phyloP scores from a whole-genome alignment of 2,113 vertebrate species.

The Phodopus roborovskii region DNA sequence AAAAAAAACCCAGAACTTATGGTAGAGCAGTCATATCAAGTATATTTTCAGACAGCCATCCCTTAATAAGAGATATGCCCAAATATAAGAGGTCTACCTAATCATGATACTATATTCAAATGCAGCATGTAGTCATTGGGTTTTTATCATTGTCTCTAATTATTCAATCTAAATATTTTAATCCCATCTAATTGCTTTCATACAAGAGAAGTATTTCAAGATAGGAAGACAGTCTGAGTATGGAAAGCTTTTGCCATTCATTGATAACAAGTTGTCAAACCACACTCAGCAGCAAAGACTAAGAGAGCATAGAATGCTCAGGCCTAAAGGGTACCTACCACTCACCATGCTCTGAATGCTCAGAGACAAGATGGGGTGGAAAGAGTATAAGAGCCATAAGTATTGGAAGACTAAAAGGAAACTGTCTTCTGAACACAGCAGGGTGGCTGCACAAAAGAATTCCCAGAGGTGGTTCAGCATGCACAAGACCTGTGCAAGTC shows the following conservation, averaged over 20 bases:
- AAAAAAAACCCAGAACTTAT: background rate
- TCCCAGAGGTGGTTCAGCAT: too few relatives aligned
- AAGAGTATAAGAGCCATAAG: too few relatives aligned
- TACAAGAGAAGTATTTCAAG: background rate
- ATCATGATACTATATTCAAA: background rate
- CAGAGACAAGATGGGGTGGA: background rate
- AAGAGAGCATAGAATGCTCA: background rate
- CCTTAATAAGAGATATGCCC: background rate
- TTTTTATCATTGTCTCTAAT: background rate
- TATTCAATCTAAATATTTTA: conserved; percentile 2
- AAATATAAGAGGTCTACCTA: background rate
- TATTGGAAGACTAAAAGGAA: background rate
- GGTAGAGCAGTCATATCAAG: background rate
- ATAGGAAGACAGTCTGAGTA: background rate
- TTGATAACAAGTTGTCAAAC: background rate
- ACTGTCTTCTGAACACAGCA: background rate
- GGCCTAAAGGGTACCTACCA: background rate
- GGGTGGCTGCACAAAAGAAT: background rate
- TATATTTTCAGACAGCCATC: background rate
- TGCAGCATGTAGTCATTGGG: background rate
- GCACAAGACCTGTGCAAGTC: too few relatives aligned
- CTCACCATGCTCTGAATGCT: background rate
- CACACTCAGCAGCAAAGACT: background rate
- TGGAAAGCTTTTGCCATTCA: background rate
- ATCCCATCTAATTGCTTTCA: background rate